Base-by-base conservation (phyloP, 1,140 invertebrate genomes). In the Drosophila nasuta region DNA sequence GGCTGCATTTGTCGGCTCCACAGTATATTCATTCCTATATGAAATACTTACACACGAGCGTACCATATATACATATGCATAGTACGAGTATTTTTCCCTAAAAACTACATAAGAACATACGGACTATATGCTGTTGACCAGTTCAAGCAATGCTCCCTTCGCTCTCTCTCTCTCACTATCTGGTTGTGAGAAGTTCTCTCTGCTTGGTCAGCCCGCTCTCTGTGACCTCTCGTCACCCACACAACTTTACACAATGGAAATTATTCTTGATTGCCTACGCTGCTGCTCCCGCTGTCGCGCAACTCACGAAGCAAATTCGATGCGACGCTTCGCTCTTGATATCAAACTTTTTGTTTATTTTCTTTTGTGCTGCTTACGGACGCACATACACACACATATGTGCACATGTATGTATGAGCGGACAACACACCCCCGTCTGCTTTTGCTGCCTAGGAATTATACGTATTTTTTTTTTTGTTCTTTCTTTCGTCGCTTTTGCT, bases 281-380 rank as follows among this genome's bases (percentile, higher is more conserved):
- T 33, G 62, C 57, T 67, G 60, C 17, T n/a, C 64, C 48, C 41
- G 62, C 62, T 67, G 60, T 11, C 33, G 71, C 64, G 64, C 57
- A 62, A 48, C 71, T 69, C 56, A 59, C 63, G 10, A 15, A 57
- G 38, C 38, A 41, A 41, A 41, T 33, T 43, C 43, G 62, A 43
- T 15, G 54, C 54, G 54, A 41, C 54, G 33, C 54, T 35, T 41
- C 65, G 64, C 65, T 72, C 65, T 71, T 75, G 48, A 85, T 86
- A 83, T 74, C 74, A 77, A 77, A 63, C 74, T 79, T 87, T 82
- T 86, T 86, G 82, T 86, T 86, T 86, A 76, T 86, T 86, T 86
- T 86, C 78, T 76, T 86, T 86, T 86, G 64, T 70, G 64, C 56
- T 68, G 56, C 69, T 72, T 76, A 76, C 45, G 65, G 33, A 45